Conservation (phyloP, 2,797 vertebrate species). For the Enoplosus armatus region DNA sequence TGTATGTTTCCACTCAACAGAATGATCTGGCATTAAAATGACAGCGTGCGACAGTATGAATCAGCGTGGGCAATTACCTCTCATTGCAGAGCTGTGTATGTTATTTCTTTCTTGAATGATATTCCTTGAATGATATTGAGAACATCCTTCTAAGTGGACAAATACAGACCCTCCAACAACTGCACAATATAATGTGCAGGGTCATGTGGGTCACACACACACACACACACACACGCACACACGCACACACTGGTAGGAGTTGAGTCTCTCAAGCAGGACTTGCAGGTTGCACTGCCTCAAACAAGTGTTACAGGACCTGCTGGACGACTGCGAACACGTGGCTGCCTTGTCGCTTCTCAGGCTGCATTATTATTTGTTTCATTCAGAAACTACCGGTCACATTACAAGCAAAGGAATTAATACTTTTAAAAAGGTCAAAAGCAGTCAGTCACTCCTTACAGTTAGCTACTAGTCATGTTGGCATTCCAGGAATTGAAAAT, state of each 20-base stretch:
- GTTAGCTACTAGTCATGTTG: slow-evolving; percentile 7
- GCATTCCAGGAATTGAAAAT: slow-evolving; percentile 33
- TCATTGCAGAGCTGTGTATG: neutral
- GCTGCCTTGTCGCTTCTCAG: slow-evolving; percentile 7
- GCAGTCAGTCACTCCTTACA: neutral
- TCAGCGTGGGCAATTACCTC: neutral
- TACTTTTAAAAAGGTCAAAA: neutral
- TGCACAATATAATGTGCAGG: neutral
- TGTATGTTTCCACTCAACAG: slow-evolving; percentile 16
- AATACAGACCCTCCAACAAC: neutral
- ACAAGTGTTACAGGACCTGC: slow-evolving; percentile 68
- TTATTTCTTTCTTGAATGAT: neutral
- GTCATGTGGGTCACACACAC: neutral
- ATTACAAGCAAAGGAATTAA: neutral
- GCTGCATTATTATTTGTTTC: neutral
- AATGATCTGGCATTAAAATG: neutral
- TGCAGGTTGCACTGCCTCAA: slow-evolving; percentile 42
- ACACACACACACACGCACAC: neutral
- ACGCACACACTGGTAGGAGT: neutral
- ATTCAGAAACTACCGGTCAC: neutral
- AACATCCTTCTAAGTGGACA: neutral
- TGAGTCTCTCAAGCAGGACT: slow-evolving; percentile 20
- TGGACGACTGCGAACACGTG: slow-evolving; percentile 30
- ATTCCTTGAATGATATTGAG: neutral
- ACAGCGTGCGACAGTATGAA: neutral